phyloP scores from a whole-genome alignment of 2,113 vertebrate species.

The Rhea pennata region DNA sequence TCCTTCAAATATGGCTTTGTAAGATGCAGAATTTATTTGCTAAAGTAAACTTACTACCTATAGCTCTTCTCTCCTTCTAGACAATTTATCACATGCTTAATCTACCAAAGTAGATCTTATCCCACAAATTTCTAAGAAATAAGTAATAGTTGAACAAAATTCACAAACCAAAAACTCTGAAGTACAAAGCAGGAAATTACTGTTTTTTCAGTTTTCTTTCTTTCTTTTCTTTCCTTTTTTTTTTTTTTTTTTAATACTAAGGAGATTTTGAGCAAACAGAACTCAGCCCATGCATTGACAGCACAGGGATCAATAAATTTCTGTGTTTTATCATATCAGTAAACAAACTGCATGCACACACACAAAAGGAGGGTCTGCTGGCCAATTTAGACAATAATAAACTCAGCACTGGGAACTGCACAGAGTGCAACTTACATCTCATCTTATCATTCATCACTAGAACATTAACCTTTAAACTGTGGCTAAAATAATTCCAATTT shows the following conservation, averaged over 20 bases:
- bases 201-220: too few species aligned
- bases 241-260: not conserved
- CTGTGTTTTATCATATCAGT: not conserved
- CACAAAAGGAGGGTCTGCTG: not conserved
- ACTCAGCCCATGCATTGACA: not conserved
- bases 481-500: conserved; percentile 42
- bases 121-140: not conserved
- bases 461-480: conserved; percentile 45
- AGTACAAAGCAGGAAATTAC: too few species aligned
- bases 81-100: not conserved
- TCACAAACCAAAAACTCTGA: too few species aligned
- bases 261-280: not conserved
- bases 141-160: too few species aligned
- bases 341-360: not conserved
- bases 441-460: conserved; percentile 15
- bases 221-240: not conserved
- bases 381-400: not conserved
- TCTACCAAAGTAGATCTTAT: not conserved
- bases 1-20: not conserved
- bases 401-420: not conserved
- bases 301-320: not conserved
- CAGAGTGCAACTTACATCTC: conserved; percentile 4
- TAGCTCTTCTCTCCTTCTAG: not conserved
- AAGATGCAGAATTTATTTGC: not conserved
- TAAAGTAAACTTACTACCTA: not conserved